Conservation (phyloP, 2,113 vertebrate species). For the Perca schrenkii region DNA sequence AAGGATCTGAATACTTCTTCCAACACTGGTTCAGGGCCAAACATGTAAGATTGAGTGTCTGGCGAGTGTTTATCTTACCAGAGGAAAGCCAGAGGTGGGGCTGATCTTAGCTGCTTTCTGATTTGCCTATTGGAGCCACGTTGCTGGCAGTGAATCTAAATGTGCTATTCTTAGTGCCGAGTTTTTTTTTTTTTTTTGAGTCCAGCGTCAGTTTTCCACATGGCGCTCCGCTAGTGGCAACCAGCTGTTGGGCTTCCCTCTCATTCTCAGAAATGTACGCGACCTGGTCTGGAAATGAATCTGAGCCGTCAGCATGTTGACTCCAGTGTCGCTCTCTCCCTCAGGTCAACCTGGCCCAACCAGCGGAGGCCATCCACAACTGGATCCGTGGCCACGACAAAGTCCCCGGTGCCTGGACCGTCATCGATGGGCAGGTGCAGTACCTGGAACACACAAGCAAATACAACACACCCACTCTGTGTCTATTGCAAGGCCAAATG, state of each 20-base stretch:
- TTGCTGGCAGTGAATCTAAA: conserved; percentile 5
- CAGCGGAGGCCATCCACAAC: conserved; percentile 92
- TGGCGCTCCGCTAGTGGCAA: conserved; percentile 4
- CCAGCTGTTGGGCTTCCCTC: conserved; percentile 45
- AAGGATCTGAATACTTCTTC: too few relatives aligned
- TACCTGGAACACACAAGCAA: conserved; percentile 19
- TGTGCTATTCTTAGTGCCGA: conserved; percentile 52
- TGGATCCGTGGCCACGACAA: conserved; percentile 99
- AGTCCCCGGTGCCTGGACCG: conserved; percentile 95
- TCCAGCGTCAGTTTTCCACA: conserved; percentile 24
- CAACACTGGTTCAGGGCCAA: background rate
- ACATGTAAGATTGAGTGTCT: background rate
- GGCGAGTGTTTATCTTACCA: conserved; percentile 6
- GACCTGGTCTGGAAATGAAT: conserved; percentile 4
- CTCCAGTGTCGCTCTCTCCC: background rate
- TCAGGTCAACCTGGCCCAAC: conserved; percentile 88
- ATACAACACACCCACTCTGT: background rate
- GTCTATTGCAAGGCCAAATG: background rate
- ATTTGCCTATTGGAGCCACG: conserved; percentile 31
- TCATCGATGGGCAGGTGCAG: conserved; percentile 90
- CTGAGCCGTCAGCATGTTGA: background rate
- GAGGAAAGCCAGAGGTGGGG: conserved; percentile 20
- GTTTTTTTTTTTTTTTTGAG: conserved; percentile 48
- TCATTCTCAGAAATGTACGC: conserved; percentile 45
- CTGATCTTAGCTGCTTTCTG: conserved; percentile 15